phyloP scores from a whole-genome alignment of 1,140 invertebrate species.

The Aphidius gifuensis region DNA sequence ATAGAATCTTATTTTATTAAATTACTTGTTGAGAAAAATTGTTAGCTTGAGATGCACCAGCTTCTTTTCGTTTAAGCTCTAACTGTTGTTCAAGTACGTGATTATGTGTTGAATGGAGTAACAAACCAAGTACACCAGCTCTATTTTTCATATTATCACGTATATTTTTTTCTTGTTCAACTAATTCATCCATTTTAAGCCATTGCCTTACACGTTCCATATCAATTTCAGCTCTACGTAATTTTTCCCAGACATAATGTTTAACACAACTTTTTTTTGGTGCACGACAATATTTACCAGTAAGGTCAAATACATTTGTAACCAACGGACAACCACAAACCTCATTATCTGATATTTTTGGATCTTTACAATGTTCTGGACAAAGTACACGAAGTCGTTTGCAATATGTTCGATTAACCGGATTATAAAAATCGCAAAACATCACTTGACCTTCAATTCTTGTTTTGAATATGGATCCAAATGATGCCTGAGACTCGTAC shows the following conservation, averaged over 20 bases:
- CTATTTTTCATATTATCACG: constrained; percentile 81
- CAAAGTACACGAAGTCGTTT: constrained; percentile 93
- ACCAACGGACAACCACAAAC: constrained; percentile 92
- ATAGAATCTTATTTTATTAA: too few relatives aligned
- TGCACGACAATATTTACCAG: constrained; percentile 79
- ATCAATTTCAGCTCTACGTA: constrained; percentile 83
- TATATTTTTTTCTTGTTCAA: constrained; percentile 91
- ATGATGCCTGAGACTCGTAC: constrained; percentile 96
- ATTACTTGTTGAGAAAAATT: too few relatives aligned
- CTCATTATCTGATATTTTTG: constrained; percentile 78
- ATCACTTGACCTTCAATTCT: constrained; percentile 92
- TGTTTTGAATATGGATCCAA: constrained; percentile 91
- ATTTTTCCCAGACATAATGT: constrained; percentile 95
- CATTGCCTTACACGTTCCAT: constrained; percentile 79
- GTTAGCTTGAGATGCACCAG: too few relatives aligned
- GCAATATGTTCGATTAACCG: constrained; percentile 87
- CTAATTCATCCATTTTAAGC: constrained; percentile 91
- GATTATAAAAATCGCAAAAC: constrained; percentile 97
- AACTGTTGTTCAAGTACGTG: constrained; percentile 82
- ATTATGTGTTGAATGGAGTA: constrained; percentile 93
- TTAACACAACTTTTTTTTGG: constrained; percentile 89
- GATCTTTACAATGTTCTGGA: constrained; percentile 96
- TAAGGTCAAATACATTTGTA: constrained; percentile 75
- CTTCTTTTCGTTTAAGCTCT: constrained; percentile 47
- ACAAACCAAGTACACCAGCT: constrained; percentile 85